Conservation (phyloP, 1,140 invertebrate genomes). For the Centruroides vittatus region DNA sequence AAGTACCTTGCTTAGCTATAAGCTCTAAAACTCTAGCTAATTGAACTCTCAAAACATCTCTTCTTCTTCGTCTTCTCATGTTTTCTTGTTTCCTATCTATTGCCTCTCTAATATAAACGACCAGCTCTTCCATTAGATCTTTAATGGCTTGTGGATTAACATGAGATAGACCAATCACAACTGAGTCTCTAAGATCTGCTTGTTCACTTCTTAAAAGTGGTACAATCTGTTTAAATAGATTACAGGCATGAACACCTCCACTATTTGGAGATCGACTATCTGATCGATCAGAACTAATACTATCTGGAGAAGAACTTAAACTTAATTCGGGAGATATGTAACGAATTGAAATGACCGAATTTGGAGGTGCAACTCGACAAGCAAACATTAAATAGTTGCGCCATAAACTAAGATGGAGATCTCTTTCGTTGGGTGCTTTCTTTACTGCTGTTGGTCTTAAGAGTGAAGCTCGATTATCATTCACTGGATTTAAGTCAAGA, state of each 20-base stretch:
- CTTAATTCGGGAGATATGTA: conserved; percentile 81
- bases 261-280: conserved; percentile 30
- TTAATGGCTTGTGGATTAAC: conserved; percentile 50
- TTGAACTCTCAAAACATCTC: conserved; percentile 83
- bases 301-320: conserved; percentile 62
- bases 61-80: conserved; percentile 66
- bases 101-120: conserved; percentile 79
- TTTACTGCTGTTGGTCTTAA: conserved; percentile 51
- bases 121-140: conserved; percentile 90
- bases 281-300: conserved; percentile 58
- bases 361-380: conserved; percentile 75
- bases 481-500: conserved; percentile 88
- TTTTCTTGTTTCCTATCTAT: conserved; percentile 97
- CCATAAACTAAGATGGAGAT: conserved; percentile 87
- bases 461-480: conserved; percentile 87
- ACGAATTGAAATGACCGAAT: conserved; percentile 58
- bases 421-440: conserved; percentile 77
- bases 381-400: conserved; percentile 91
- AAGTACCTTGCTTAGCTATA: conserved; percentile 82
- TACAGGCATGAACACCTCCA: conserved; percentile 48
- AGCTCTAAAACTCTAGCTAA: conserved; percentile 80
- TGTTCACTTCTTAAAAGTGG: conserved; percentile 76
- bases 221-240: conserved; percentile 79
- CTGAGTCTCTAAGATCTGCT: conserved; percentile 79
- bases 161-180: conserved; percentile 78